Conservation (phyloP, 37 sponge, comb jelly and placozoan genomes). For the Halichondria panicea region DNA sequence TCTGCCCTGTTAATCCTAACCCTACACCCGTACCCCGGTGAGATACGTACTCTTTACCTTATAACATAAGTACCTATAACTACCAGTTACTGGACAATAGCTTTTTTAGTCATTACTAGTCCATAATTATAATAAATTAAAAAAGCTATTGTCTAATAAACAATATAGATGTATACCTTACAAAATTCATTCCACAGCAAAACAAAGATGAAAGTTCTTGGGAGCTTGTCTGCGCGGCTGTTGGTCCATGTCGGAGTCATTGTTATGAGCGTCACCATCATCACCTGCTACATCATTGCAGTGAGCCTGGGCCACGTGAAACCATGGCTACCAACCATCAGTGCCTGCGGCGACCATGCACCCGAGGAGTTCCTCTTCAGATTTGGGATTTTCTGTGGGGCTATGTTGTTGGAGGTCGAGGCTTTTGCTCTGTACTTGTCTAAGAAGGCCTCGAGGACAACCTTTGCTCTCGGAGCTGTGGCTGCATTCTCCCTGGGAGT, state of each 20-base stretch:
- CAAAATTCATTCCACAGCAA: no score
- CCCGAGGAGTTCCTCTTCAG: constrained; percentile 84
- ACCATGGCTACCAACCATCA: constrained; percentile 87
- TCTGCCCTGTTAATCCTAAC: no score
- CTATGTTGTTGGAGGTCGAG: constrained; percentile 37
- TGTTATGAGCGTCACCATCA: constrained; percentile 43
- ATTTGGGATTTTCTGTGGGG: constrained; percentile 62
- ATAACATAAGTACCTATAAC: no score
- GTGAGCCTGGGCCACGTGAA: constrained; percentile 65
- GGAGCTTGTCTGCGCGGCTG: not conserved
- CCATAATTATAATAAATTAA: no score
- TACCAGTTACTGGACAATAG: no score
- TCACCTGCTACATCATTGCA: constrained; percentile 77
- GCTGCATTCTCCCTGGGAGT: constrained; percentile 43
- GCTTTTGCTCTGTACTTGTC: constrained; percentile 39
- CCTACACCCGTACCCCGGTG: no score
- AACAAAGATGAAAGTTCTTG: constrained; percentile 37
- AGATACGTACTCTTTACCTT: no score
- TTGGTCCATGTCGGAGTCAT: constrained; percentile 49
- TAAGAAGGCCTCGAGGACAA: constrained; percentile 6
- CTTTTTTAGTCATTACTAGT: no score
- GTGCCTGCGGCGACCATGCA: constrained; percentile 73
- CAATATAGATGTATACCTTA: no score
- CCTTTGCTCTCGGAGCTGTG: constrained; percentile 36
- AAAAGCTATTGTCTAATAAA: no score